A percentile compares a stretch with the other conserved stretches of the same genome.
Evolutionary conservation across 2,113 vertebrate genomes (phyloP).

Genomic region (Lagopus leucura): DNA sequence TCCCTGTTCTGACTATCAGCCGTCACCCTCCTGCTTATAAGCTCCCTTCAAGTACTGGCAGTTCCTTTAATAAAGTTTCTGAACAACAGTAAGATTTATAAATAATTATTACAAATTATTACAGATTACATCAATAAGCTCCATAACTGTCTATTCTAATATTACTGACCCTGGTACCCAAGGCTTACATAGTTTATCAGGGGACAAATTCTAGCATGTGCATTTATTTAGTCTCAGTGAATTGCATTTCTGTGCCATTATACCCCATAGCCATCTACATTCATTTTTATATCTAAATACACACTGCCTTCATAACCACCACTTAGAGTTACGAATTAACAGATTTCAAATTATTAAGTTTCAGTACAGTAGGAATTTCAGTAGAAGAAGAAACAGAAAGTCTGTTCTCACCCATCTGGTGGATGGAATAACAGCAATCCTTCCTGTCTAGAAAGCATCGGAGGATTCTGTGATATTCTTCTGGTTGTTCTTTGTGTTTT

Average conservation of each 20-base stretch:
- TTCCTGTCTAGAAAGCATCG: conserved; percentile 97
- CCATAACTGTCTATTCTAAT: not conserved
- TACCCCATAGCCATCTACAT: not conserved
- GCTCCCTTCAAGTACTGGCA: no score
- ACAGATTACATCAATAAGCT: not conserved
- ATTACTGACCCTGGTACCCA: not conserved
- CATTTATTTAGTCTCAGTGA: not conserved
- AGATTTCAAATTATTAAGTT: not conserved
- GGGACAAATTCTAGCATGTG: not conserved
- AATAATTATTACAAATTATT: not conserved
- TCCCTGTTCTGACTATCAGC: no score
- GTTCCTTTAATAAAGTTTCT: not conserved
- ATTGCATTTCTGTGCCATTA: not conserved
- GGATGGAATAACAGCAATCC: conserved; percentile 98
- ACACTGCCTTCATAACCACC: not conserved
- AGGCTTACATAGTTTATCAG: not conserved
- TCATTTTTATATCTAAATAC: not conserved
- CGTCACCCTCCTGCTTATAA: no score
- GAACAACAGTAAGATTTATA: not conserved
- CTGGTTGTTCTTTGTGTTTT: conserved; percentile 86
- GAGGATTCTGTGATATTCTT: conserved; percentile 93
- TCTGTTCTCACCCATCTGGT: conserved; percentile 92
- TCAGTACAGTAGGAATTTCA: not conserved
- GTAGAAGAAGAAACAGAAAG: not conserved
- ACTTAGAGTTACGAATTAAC: not conserved